Evolutionary conservation across 2,113 vertebrate genomes (phyloP).

Genomic region (Poeciliopsis prolifica): DNA sequence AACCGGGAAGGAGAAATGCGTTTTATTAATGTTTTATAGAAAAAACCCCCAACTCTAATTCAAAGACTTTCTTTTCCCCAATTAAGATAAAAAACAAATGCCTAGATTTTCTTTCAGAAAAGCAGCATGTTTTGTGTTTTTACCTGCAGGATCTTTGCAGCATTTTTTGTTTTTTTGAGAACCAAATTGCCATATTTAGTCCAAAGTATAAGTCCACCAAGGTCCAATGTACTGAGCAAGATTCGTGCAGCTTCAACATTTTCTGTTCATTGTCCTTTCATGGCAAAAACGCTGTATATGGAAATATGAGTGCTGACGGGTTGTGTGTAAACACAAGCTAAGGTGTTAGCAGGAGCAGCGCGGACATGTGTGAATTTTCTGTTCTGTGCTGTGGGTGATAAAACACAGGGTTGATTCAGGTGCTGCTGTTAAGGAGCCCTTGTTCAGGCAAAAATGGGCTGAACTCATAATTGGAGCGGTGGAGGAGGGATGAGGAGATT

Average conservation of each 20-base stretch:
- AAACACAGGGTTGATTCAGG: constrained; percentile 68
- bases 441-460: constrained; percentile 48
- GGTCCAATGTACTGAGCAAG: neutral
- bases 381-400: constrained; percentile 12
- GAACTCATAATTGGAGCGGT: constrained; percentile 6
- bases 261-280: constrained; percentile 48
- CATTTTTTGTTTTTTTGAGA: neutral
- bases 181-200: neutral
- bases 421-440: constrained; percentile 54
- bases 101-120: neutral
- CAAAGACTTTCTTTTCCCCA: neutral
- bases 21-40: too few species aligned
- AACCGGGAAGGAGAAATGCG: too few species aligned
- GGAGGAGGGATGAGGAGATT: neutral
- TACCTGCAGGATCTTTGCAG: neutral
- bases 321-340: constrained; percentile 46
- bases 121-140: neutral
- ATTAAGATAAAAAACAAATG: neutral
- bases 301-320: constrained; percentile 22
- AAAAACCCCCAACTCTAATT: too few species aligned
- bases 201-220: neutral
- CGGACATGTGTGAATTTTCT: constrained; percentile 46
- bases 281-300: constrained; percentile 14
- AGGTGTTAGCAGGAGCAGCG: constrained; percentile 14
- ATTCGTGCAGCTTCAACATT: neutral